A percentile compares a stretch with the other conserved stretches of the same genome.
Evolutionary conservation across 2,113 vertebrate genomes (phyloP).

Genomic region (Taxidea taxus): DNA sequence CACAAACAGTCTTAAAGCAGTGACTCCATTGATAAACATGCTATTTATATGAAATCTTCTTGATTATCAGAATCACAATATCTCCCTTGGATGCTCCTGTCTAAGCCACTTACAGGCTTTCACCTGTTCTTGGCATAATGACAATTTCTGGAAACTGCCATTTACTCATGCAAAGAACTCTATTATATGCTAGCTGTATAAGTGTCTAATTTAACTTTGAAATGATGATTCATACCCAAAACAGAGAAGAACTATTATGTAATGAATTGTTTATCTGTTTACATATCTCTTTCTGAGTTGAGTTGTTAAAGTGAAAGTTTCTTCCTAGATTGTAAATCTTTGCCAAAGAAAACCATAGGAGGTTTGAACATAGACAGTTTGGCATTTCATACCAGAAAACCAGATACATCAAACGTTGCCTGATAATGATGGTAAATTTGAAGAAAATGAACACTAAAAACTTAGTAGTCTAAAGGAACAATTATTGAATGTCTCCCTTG

Average conservation of each 20-base stretch:
- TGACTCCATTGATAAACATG: not conserved
- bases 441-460: not conserved
- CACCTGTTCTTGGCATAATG: not conserved
- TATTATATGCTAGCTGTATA: not conserved
- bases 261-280: not conserved
- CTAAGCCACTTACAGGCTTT: not conserved
- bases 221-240: not conserved
- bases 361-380: not conserved
- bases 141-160: not conserved
- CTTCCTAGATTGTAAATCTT: not conserved
- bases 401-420: not conserved
- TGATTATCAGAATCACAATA: not conserved
- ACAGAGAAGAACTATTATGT: not conserved
- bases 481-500: not conserved
- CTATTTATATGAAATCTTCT: not conserved
- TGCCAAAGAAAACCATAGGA: not conserved
- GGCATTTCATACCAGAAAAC: not conserved
- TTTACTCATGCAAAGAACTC: not conserved
- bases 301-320: not conserved
- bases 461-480: not conserved
- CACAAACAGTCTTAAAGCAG: not conserved
- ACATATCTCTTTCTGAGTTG: not conserved
- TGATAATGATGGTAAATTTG: not conserved
- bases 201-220: not conserved
- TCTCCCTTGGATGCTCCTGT: not conserved